phyloP scores from a whole-genome alignment of 1,140 invertebrate species.

The Ips nitidus region DNA sequence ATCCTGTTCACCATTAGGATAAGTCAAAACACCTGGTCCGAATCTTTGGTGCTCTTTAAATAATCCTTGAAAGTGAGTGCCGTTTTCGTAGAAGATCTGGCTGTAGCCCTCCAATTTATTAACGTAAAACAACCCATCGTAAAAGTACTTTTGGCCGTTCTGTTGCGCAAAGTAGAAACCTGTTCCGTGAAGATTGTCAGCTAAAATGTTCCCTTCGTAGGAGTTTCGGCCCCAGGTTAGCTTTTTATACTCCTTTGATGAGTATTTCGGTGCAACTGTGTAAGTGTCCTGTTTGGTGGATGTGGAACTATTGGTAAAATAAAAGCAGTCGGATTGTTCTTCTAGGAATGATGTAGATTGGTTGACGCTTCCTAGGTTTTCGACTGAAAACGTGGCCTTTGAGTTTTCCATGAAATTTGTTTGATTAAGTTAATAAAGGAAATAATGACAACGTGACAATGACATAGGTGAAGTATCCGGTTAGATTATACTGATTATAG shows the following conservation, averaged over 20 bases:
- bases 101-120: slow-evolving; percentile 58
- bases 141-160: slow-evolving; percentile 44
- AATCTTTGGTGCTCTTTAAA: slow-evolving; percentile 54
- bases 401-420: too few species aligned
- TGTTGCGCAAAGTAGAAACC: slow-evolving; percentile 53
- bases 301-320: background rate
- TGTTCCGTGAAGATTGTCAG: slow-evolving; percentile 53
- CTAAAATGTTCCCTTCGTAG: slow-evolving; percentile 51
- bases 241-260: slow-evolving; percentile 7
- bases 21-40: slow-evolving; percentile 57
- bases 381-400: too few species aligned
- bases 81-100: slow-evolving; percentile 53
- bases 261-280: too few species aligned
- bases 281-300: background rate
- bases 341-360: too few species aligned
- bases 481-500: too few species aligned
- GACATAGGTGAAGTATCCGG: too few species aligned
- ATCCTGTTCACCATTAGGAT: slow-evolving; percentile 50
- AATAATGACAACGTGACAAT: too few species aligned
- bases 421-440: too few species aligned
- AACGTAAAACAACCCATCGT: slow-evolving; percentile 56
- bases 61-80: slow-evolving; percentile 52
- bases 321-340: too few species aligned
- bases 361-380: too few species aligned
- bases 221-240: slow-evolving; percentile 35